These are phyloP conservation scores for Martes martes DNA, from an alignment of 2,113 vertebrate species.

Conservation along the genomic window DNA sequence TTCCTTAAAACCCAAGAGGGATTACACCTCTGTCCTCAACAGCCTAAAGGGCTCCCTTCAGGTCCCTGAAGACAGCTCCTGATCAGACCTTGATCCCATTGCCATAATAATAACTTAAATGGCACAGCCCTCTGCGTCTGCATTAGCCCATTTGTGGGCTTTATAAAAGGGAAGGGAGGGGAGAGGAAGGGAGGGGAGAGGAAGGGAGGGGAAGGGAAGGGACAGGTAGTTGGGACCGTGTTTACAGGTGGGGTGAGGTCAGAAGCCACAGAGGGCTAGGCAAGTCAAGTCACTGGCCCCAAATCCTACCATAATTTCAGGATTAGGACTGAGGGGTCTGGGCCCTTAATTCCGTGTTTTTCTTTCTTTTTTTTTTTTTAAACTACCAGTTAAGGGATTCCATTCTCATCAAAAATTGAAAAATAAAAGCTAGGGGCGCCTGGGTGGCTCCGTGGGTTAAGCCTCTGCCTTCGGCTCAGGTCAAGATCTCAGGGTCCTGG, in stretches of 20 bases:
- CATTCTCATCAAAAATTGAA: not conserved
- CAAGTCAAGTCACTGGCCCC: not conserved
- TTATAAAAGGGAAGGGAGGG: not conserved
- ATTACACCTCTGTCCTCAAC: not conserved
- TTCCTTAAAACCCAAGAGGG: not conserved
- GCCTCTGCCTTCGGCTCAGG: too few relatives aligned
- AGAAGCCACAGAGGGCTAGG: conserved; percentile 33
- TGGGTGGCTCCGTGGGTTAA: too few relatives aligned
- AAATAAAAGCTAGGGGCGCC: not conserved
- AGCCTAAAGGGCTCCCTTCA: not conserved
- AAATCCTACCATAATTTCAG: not conserved
- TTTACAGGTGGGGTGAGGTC: conserved; percentile 2
- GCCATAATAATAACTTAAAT: not conserved
- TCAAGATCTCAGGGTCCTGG: too few relatives aligned
- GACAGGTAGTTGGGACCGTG: not conserved
- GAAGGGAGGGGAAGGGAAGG: too few relatives aligned
- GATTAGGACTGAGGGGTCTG: not conserved
- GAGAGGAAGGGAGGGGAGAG: too few relatives aligned
- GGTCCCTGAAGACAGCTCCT: not conserved
- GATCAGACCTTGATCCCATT: not conserved
- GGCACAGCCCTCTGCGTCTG: not conserved
- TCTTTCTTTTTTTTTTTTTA: not conserved
- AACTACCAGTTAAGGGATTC: not conserved
- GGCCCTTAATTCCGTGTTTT: not conserved
- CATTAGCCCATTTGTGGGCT: not conserved